Evolutionary conservation across 2,113 vertebrate species (phyloP), one percentile per base, ranked within the genome.

Genomic region (Cavia aperea): DNA sequence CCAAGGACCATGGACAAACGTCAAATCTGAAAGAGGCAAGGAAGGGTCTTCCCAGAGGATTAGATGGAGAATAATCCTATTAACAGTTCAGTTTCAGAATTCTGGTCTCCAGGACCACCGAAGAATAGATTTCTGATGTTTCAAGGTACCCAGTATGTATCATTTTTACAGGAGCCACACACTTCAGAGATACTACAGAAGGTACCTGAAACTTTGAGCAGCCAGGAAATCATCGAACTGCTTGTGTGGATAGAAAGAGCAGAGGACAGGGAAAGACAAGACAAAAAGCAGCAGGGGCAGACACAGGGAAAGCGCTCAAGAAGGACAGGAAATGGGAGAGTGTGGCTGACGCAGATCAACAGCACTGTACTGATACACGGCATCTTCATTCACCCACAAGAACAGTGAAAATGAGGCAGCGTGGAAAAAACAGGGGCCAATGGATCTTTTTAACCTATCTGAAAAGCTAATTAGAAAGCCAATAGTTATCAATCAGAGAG

Each of bases 381-480:
- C 56, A 21, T 33, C 86, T 73, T 31, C 26, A 2, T 29, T 49
- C 4, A 10, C 3, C 58, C 11, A 1, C 31, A 23, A 33, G 18
- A 16, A 13, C 13, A 23, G 16, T 19, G 54, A 29, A 85, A 60
- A 21, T 1, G 2, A 87, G 31, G n/a, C 81, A 2, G 5, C 8
- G 6, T 10, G 75, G 29, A 68, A 49, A 78, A 54, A 39, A 43
- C 1, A 18, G 43, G 43, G 51, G 72, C 11, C 4, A 0, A 6
- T 49, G 66, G 92, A 49, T 88, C 77, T 63, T 68, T 54, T 5
- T 15, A 60, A 87, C n/a, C 51, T 21, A 29, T 86, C 77, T 73
- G 89, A 93, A 82, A 75, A 90, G 91, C 86, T 93, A 86, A 91
- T 93, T 56, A 85, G 81, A 65, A 85, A 90, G 87, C 89, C 84